These are phyloP conservation scores for Chelonoidis abingdonii DNA, from an alignment of 2,113 vertebrate species.

Conservation along the genomic window DNA sequence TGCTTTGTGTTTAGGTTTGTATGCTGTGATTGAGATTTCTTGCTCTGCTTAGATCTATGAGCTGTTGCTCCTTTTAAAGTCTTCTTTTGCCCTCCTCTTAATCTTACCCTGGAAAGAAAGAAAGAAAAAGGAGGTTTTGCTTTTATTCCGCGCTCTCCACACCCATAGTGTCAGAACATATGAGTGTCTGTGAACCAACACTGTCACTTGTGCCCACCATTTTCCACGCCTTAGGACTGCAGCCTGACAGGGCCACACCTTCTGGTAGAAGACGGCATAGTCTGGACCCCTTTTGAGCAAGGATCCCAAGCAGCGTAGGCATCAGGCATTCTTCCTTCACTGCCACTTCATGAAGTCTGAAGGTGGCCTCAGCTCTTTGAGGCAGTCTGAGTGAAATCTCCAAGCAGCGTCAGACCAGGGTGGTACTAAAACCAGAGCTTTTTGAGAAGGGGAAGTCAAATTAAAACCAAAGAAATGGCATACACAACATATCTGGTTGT, in stretches of 20 bases:
- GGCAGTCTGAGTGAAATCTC: rapidly evolving
- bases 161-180: background rate
- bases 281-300: no score
- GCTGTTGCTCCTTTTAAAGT: background rate
- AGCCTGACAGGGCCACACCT: no score
- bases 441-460: background rate
- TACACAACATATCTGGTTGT: no score
- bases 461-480: rapidly evolving
- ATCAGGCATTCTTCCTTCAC: rapidly evolving
- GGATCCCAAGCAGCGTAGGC: rapidly evolving
- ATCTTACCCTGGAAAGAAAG: background rate
- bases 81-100: background rate
- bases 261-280: no score
- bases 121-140: background rate
- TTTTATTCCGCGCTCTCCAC: background rate
- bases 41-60: background rate
- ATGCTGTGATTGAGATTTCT: background rate
- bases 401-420: rapidly evolving
- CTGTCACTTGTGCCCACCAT: background rate
- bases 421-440: background rate
- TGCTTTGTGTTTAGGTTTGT: background rate
- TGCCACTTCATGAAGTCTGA: rapidly evolving
- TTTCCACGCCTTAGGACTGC: no score
- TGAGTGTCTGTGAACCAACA: background rate
- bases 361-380: background rate